phyloP scores from a whole-genome alignment of 2,113 vertebrate species.

The Tursiops truncatus region DNA sequence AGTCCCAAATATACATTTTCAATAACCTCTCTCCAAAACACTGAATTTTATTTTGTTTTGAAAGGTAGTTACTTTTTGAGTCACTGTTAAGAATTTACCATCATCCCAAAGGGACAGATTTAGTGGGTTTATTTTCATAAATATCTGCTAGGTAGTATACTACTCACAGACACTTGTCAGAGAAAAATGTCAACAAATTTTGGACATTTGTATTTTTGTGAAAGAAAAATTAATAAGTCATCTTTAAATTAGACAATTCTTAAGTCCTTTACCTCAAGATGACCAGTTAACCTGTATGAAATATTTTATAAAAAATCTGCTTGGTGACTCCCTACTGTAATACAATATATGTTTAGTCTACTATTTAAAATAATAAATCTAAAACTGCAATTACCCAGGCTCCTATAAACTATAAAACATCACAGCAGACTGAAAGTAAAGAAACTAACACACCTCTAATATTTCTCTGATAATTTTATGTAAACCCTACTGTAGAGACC shows the following conservation, averaged over 20 bases:
- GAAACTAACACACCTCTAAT: neutral
- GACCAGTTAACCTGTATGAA: slow-evolving; percentile 17
- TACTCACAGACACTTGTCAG: neutral
- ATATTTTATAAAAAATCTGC: neutral
- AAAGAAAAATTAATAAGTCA: slow-evolving; percentile 32
- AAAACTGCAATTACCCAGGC: slow-evolving; percentile 11
- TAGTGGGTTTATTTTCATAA: slow-evolving; percentile 36
- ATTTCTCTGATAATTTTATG: neutral
- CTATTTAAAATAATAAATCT: slow-evolving; percentile 49
- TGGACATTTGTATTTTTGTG: slow-evolving; percentile 24
- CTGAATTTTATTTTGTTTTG: slow-evolving; percentile 26
- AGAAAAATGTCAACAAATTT: slow-evolving; percentile 42
- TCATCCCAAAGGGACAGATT: neutral
- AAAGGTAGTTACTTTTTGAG: slow-evolving; percentile 37
- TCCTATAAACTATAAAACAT: slow-evolving; percentile 11
- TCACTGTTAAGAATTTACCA: slow-evolving; percentile 26
- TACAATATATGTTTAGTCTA: neutral
- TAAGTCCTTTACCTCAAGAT: slow-evolving; percentile 15
- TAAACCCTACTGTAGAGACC: neutral
- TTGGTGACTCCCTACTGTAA: neutral
- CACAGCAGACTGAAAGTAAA: slow-evolving; percentile 33
- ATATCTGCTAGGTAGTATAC: neutral
- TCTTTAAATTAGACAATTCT: slow-evolving; percentile 31
- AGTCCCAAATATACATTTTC: slow-evolving; percentile 6
- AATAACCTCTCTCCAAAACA: slow-evolving; percentile 38